Conservation (phyloP, 1,140 invertebrate genomes). For the Lepidostoma basale region DNA sequence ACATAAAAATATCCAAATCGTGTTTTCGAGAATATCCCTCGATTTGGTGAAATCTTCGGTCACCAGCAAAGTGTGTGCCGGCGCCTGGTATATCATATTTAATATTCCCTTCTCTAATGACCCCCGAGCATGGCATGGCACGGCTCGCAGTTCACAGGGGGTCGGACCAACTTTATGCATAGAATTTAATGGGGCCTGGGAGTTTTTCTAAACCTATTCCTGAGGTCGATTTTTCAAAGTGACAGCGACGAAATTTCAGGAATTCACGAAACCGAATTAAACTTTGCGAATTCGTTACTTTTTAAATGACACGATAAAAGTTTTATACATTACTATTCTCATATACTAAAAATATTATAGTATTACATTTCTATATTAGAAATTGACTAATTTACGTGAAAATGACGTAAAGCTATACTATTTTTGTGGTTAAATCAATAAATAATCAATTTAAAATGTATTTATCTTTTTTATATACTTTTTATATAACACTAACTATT, state of each 20-base stretch:
- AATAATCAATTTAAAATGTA: too few relatives aligned
- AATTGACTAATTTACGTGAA: too few relatives aligned
- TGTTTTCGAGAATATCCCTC: neutral
- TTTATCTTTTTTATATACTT: too few relatives aligned
- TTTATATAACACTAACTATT: too few relatives aligned
- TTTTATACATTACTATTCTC: too few relatives aligned
- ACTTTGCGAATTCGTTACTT: neutral
- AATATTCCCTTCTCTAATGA: slow-evolving; percentile 13
- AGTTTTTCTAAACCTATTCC: neutral
- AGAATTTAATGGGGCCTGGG: neutral
- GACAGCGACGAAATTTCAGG: neutral
- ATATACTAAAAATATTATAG: too few relatives aligned
- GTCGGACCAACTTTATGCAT: neutral
- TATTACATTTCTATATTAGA: too few relatives aligned
- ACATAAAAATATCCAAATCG: neutral
- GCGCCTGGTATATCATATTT: slow-evolving; percentile 29
- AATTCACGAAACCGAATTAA: neutral
- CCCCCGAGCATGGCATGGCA: neutral
- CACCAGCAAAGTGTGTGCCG: slow-evolving; percentile 41
- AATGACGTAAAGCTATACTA: too few relatives aligned
- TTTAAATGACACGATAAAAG: neutral
- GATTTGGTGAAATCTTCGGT: neutral
- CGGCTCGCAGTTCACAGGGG: neutral
- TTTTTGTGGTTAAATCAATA: too few relatives aligned
- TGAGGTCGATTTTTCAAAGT: neutral